Conservation (phyloP, 2,113 vertebrate species). For the Melanotaenia duboulayi region DNA sequence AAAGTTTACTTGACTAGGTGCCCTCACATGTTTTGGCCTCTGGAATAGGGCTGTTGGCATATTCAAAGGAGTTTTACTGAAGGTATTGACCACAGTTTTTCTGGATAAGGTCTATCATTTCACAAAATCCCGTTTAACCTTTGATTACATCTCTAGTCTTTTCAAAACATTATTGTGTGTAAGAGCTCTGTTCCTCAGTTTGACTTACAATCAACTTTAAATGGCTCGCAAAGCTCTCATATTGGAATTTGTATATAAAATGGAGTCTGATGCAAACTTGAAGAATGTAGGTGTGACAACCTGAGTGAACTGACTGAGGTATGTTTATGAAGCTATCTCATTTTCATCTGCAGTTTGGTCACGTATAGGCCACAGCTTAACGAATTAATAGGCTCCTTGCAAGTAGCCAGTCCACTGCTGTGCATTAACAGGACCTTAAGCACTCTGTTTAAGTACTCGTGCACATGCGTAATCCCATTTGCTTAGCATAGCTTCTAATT, state of each 20-base stretch:
- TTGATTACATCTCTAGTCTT: too few relatives aligned
- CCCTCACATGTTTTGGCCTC: too few relatives aligned
- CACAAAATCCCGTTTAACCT: too few relatives aligned
- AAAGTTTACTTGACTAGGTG: too few relatives aligned
- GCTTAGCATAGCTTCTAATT: not conserved
- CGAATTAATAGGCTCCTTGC: too few relatives aligned
- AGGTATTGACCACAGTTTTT: too few relatives aligned
- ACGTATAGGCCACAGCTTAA: not conserved
- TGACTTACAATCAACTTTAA: not conserved
- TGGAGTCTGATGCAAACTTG: not conserved
- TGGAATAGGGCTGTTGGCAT: too few relatives aligned
- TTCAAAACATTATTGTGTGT: not conserved
- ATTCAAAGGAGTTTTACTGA: too few relatives aligned
- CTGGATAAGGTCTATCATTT: too few relatives aligned
- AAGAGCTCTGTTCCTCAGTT: not conserved
- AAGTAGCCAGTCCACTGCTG: too few relatives aligned
- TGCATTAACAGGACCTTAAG: not conserved
- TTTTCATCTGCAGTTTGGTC: not conserved
- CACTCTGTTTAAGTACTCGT: not conserved
- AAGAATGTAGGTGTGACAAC: not conserved
- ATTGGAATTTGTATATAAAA: not conserved
- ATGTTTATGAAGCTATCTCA: too few relatives aligned
- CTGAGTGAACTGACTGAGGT: too few relatives aligned
- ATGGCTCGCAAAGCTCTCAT: not conserved
- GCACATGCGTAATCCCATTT: conserved; percentile 29